Conservation (phyloP, 2,888 invertebrate species). For the Drosophila tripunctata region DNA sequence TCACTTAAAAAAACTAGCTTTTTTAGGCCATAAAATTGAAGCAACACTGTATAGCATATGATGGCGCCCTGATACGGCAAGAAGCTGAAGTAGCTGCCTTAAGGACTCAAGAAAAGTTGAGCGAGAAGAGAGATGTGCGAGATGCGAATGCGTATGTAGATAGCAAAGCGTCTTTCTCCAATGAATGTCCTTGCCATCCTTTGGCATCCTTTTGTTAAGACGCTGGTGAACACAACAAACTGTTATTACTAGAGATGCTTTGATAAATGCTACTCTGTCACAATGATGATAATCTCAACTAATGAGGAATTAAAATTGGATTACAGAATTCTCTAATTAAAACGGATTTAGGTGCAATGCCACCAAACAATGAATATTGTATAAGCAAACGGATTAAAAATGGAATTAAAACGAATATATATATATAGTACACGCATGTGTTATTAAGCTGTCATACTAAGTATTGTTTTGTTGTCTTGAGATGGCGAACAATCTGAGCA, state of each 20-base stretch:
- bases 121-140: conserved; percentile 4
- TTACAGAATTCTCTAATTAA: conserved; percentile 60
- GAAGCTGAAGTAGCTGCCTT: conserved; percentile 7
- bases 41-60: background rate
- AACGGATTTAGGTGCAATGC: conserved; percentile 50
- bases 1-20: background rate
- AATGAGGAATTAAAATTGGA: conserved; percentile 71
- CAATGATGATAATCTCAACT: conserved; percentile 67
- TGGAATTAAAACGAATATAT: background rate
- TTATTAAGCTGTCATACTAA: background rate
- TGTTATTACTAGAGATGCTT: conserved; percentile 49
- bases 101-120: conserved; percentile 25
- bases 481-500: background rate
- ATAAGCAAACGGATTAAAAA: conserved; percentile 15
- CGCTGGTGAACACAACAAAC: conserved; percentile 41
- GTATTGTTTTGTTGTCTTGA: too few relatives aligned
- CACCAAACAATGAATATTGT: conserved; percentile 43
- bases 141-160: conserved; percentile 30
- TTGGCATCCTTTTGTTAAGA: conserved; percentile 6
- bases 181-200: conserved; percentile 11
- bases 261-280: conserved; percentile 61
- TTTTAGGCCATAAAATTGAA: background rate
- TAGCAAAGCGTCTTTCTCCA: conserved; percentile 46
- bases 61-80: background rate
- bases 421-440: background rate